Evolutionary conservation across 2,888 invertebrate species (phyloP), one percentile per base, ranked within the genome.

Genomic region (Drosophila anceps): DNA sequence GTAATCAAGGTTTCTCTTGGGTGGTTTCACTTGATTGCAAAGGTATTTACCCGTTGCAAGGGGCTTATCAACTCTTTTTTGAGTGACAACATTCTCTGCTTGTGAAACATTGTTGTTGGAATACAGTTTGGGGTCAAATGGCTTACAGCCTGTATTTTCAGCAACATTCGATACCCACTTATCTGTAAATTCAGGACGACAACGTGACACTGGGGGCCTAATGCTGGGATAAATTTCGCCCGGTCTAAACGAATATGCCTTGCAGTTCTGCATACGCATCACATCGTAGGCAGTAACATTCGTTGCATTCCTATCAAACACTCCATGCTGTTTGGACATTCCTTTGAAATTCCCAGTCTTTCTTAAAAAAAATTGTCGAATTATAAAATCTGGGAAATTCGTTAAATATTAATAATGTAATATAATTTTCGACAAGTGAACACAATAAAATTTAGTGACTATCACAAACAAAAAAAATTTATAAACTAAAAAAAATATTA

Each of bases 201-300:
- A 66, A 4, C 4, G 6, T 1, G 48, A 43, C 6, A 12, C 4
- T 0, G 51, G 51, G 1, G 57, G 61, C 20, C n/a, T 51, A 20
- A 69, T 39, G n/a, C 20, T 64, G 1, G 54, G 46, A 20, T 70
- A 76, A 0, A 10, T 41, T 43, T 76, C 70, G 2, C 13, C 2
- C 12, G 13, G 24, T 0, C 12, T 41, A 33, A 31, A 62, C 4
- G 55, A 13, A 24, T 27, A 54, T 0, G 35, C 1, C 31, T 65
- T 70, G 41, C 48, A 62, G 15, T 61, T 53, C 12, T 74, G 59
- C 20, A 46, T 2, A 7, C 44, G 51, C 44, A 61, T 65, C 1
- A 61, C 39, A 61, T 69, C 57, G 39, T 58, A 76, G 4, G 41
- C 29, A 10, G 50, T 55, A 3, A 50, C 31, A n/a, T 43, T 24